Evolutionary conservation across 2,797 vertebrate genomes (phyloP).

Genomic region (Falco peregrinus): DNA sequence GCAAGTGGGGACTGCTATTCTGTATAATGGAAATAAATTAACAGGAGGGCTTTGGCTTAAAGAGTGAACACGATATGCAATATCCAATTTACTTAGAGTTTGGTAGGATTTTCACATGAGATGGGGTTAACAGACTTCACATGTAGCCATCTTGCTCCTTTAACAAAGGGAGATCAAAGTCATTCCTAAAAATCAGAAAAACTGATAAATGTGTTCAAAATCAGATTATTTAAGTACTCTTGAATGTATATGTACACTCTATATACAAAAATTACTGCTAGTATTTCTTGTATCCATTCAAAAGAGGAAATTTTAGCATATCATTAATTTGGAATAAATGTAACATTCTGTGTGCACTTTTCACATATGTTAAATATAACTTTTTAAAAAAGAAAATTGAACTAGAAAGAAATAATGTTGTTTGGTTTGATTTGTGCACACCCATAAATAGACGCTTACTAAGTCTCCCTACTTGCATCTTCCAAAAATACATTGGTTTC

Average conservation of each 20-base stretch:
- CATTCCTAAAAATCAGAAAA: neutral
- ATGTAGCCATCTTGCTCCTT: neutral
- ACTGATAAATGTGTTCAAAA: neutral
- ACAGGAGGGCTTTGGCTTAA: conserved; percentile 14
- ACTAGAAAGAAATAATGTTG: neutral
- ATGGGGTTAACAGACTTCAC: neutral
- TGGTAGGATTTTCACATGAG: neutral
- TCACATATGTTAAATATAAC: neutral
- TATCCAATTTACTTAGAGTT: neutral
- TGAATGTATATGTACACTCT: neutral
- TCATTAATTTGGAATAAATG: neutral
- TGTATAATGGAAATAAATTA: conserved; percentile 35
- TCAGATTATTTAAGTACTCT: neutral
- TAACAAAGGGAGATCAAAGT: neutral
- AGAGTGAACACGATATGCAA: neutral
- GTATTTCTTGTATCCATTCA: neutral
- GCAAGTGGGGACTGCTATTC: neutral
- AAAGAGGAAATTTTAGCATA: neutral
- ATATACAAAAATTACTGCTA: neutral
- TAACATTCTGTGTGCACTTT: neutral
- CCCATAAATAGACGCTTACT: neutral
- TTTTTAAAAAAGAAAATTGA: neutral
- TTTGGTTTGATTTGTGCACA: neutral
- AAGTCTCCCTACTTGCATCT: neutral
- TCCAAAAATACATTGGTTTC: neutral